Base-by-base conservation (phyloP, 2,797 vertebrate species). In the Danionella dracula region DNA sequence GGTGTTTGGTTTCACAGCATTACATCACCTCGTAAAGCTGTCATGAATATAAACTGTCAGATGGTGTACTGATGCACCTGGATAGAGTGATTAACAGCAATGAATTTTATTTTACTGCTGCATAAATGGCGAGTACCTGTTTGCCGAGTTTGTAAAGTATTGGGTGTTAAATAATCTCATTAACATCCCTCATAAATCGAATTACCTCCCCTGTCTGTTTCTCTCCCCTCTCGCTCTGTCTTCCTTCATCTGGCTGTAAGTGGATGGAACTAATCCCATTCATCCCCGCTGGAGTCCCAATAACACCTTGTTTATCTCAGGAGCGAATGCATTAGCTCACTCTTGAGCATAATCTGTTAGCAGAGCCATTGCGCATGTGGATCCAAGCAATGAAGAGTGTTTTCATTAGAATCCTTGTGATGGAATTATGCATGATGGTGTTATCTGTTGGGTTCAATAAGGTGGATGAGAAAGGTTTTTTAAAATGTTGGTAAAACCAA, bases 271-370 rank as follows among this genome's bases (percentile, higher is more conserved):
- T 65, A 66, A 66, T 56, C 23, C 23, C 23, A 27, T 56, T 20
- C 15, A 37, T 55, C 56, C 63, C 20, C 49, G 27, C 50, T 4
- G 42, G 6, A 46, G n/a, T 66, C 4, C 55, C 21, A 17, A 27
- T 56, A 11, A 54, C 48, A 53, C 53, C 66, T 60, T 51, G 48
- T 68, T 59, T 68, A 46, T 71, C 40, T 40, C 41, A 31, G 29
- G 21, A 10, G 6, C 21, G 40, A 38, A 42, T 29, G 41, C 60
- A 59, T 50, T 65, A 12, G 38, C 44, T 48, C 35, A 48, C 34
- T 44, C 40, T 49, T 32, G 27, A 38, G 29, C 48, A 35, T 38
- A 34, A 17, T 53, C 50, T 60, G 21, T 59, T 34, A 50, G 34
- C 19, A 8, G 1, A 41, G 6, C 15, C 3, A 12, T n/a, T 1